Evolutionary conservation across 1,140 invertebrate species (phyloP), one percentile per base, ranked within the genome.

Genomic region (Steinernema khuongi): DNA sequence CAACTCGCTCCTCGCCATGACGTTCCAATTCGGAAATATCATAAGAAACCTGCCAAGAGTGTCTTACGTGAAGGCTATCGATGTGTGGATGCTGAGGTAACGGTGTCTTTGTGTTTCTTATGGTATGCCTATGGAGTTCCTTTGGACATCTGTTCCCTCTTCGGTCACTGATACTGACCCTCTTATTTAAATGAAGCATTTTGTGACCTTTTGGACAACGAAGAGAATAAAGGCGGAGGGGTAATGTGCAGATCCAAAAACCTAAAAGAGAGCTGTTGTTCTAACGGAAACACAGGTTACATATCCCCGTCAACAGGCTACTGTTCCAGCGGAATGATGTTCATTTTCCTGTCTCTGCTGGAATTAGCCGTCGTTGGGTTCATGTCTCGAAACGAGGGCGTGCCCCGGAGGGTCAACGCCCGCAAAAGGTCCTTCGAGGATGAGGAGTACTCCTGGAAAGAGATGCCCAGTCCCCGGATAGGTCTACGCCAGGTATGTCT

Each of bases 11-110:
- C 73, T 85, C 41, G 83, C 83, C 0, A 83, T 84, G 78, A 85
- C 78, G 1, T 85, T 85, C 70, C 83, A 84, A 68, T 84, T 84
- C 72, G 82, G 82, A 36, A 81, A 81, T 36, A 83, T 84, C 67
- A 84, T 85, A 33, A 71, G 82, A 36, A 84, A 84, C 73, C 71
- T 84, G 70, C 83, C 83, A 36, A 41, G 83, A 70, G 83, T 85
- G 17, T 82, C 76, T 32, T 81, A 81, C 67, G 66, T 80, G 44
- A 80, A 80, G 69, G 79, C 79, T 4, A 80, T 80, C 36, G 79
- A 80, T 70, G 66, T 81, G 28, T 81, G 78, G 78, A 79, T 79
- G 77, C 67, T 79, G 33, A 75, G 77, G 77, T 78, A 69, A 19
- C 50, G 68, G 36, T n/a, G n/a, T n/a, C n/a, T n/a, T n/a, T n/a